Evolutionary conservation across 2,113 vertebrate species (phyloP), one percentile per base, ranked within the genome.

Genomic region (Corynorhinus townsendii): DNA sequence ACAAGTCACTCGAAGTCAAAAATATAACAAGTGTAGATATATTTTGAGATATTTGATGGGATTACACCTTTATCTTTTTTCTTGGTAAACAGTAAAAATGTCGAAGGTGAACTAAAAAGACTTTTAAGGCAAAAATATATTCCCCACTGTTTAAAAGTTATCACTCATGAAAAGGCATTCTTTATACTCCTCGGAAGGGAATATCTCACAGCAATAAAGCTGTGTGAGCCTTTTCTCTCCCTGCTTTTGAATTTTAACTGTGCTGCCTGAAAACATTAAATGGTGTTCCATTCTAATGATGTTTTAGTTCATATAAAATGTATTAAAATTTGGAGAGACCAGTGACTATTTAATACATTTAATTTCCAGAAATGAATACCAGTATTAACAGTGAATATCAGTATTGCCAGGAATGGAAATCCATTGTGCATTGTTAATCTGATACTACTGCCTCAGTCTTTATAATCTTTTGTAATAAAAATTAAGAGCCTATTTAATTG

Each of bases 171-270:
- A 81, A 15, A 85, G 11, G 7, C 62, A 43, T 54, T 75, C 47
- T 90, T 26, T 43, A 2, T 20, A 68, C 2, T 49, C 33, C 40
- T 33, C 10, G 11, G 11, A 45, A 40, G 43, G 90, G 52, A 91
- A 26, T 49, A 26, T 86, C 64, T 47, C 64, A 20, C 9, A 71
- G 5, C 82, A n/a, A 4, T 66, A 62, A 79, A 79, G 35, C 45
- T 87, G 7, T 66, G 16, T n/a, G 20, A 69, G 28, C 45, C 43
- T 91, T 79, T 79, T 90, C 47, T 92, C 15, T 86, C 64, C 90
- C 17, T 92, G 38, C 81, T 47, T 95, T 80, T 82, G 68, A 95
- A 81, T 87, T 93, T 86, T 91, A 93, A 93, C 30, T 56, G 14
- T 73, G 20, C 17, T 76, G 4, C 69, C 81, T 38, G 49, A 45